A percentile compares a stretch with the other conserved stretches of the same genome.
These are phyloP conservation scores for Rhamnusium bicolor DNA, from an alignment of 2,888 invertebrate genomes.

Conservation along the genomic window DNA sequence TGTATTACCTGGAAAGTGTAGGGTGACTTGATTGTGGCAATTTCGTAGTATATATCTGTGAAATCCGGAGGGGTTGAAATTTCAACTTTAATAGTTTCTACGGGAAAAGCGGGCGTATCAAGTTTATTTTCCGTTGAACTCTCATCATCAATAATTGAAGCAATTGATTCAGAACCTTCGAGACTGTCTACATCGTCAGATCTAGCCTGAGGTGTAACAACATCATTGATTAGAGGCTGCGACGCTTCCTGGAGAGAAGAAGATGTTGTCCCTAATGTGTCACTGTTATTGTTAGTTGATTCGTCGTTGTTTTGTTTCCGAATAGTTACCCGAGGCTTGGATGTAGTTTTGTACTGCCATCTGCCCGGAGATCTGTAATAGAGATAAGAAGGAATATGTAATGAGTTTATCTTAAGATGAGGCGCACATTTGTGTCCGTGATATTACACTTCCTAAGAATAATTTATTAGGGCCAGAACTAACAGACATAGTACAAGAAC, in stretches of 20 bases:
- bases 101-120: constrained; percentile 75
- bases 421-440: constrained; percentile 36
- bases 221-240: constrained; percentile 70
- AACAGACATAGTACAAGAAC: constrained; percentile 11
- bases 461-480: constrained; percentile 37
- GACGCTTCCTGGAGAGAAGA: constrained; percentile 55
- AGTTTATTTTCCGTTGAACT: constrained; percentile 78
- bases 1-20: constrained; percentile 87
- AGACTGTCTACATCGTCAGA: constrained; percentile 76
- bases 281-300: constrained; percentile 69
- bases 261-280: constrained; percentile 57
- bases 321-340: constrained; percentile 88
- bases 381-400: constrained; percentile 45
- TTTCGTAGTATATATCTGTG: constrained; percentile 89
- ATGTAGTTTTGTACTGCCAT: constrained; percentile 93
- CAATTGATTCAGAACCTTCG: constrained; percentile 82
- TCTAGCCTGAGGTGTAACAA: constrained; percentile 74
- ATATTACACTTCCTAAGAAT: constrained; percentile 33
- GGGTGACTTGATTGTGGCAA: constrained; percentile 91
- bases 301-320: constrained; percentile 77
- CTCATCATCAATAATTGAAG: constrained; percentile 75
- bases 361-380: constrained; percentile 81
- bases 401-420: constrained; percentile 40
- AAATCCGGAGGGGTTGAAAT: constrained; percentile 91
- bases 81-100: constrained; percentile 90